Evolutionary conservation across 1,140 invertebrate species (phyloP), one percentile per base, ranked within the genome.

Genomic region (Drosophila seguyi): DNA sequence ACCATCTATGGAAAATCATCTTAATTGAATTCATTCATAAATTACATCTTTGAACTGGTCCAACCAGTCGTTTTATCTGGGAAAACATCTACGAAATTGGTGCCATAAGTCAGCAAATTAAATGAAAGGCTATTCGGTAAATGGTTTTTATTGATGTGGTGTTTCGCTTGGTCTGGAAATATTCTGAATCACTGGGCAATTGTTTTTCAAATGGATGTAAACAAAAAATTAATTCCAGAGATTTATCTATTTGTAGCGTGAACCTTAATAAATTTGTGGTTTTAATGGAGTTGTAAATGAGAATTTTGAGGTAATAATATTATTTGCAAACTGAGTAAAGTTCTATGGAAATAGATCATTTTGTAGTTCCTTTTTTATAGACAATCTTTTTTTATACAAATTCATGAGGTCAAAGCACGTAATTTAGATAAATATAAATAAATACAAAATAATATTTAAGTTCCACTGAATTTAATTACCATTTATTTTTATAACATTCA

Each of bases 1-100:
- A 22, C 13, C 65, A 45, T 22, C 63, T 58, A 39, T 0, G 57
- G 14, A 62, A 60, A 57, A 82, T 81, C 81, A 83, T 87, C 84
- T 88, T 88, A 87, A 87, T 87, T 87, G 83, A 88, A 83, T 87
- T 79, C 79, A 76, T 83, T 77, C 83, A 87, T 80, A 88, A 88
- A 77, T 87, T 80, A 77, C 69, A 38, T 52, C 62, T 76, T 83
- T 52, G 56, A 62, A 76, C 69, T 74, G 57, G 50, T 53, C 58
- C 38, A 59, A 29, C 62, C 34, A 68, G 74, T 52, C 61, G 14
- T 39, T 34, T 41, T 75, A 74, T 75, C 69, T 56, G 48, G 58
- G 39, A 45, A 52, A 41, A 50, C 29, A 65, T 75, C 73, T 75
- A 71, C 53, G 22, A 59, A 72, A 72, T 75, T 65, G 73, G 39